phyloP scores from a whole-genome alignment of 30 jellyfish, hydroid and myxozoan genomes.

The Hydractinia symbiolongicarpus region DNA sequence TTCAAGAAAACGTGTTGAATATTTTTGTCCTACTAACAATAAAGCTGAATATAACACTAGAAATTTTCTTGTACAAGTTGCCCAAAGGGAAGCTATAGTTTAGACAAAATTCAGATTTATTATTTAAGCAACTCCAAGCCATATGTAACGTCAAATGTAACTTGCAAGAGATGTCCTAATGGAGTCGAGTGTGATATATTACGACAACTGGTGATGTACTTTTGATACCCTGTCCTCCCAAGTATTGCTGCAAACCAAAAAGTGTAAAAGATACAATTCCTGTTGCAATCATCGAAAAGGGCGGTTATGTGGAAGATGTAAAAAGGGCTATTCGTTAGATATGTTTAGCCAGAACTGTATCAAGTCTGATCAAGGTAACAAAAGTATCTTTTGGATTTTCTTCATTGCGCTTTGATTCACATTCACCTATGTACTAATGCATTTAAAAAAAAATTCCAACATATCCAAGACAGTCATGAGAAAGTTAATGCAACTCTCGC shows the following conservation, averaged over 20 bases:
- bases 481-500: background rate
- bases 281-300: background rate
- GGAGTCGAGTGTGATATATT: background rate
- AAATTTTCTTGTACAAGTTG: background rate
- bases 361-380: background rate
- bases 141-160: background rate
- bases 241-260: slow-evolving; percentile 13
- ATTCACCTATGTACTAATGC: background rate
- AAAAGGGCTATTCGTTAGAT: background rate
- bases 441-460: background rate
- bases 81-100: background rate
- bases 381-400: background rate
- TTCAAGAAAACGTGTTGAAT: background rate
- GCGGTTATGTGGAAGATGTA: background rate
- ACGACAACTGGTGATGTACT: background rate
- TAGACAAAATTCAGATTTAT: background rate
- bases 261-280: background rate
- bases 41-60: background rate
- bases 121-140: background rate
- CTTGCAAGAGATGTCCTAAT: background rate
- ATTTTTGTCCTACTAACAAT: background rate
- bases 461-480: background rate
- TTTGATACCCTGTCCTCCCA: slow-evolving; percentile 7
- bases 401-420: background rate
- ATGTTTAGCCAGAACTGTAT: background rate